phyloP scores from a whole-genome alignment of 2,113 vertebrate species.

The Xiphophorus hellerii region DNA sequence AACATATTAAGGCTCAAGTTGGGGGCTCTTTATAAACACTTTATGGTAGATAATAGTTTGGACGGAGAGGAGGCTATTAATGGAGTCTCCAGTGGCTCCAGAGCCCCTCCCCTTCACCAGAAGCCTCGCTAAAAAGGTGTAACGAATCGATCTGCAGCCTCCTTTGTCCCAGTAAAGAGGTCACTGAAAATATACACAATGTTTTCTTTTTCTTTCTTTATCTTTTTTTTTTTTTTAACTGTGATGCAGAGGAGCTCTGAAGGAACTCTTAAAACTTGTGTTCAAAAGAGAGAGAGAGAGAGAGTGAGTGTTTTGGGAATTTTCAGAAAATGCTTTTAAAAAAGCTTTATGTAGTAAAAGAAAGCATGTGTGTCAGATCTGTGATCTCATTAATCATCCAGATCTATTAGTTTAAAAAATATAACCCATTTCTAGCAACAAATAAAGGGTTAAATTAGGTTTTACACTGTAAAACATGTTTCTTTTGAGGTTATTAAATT shows the following conservation, averaged over 20 bases:
- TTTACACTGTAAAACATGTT: not conserved
- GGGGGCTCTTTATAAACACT: slow-evolving; percentile 76
- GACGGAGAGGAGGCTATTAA: slow-evolving; percentile 69
- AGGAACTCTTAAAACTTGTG: not conserved
- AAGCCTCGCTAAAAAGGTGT: slow-evolving; percentile 91
- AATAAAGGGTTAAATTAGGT: not conserved
- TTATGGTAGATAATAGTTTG: slow-evolving; percentile 73
- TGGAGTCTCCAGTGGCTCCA: slow-evolving; percentile 70
- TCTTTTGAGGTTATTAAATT: not conserved
- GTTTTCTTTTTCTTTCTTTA: not conserved
- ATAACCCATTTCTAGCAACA: not conserved
- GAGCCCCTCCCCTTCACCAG: slow-evolving; percentile 94
- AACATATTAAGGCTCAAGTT: slow-evolving; percentile 45
- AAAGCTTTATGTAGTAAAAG: not conserved
- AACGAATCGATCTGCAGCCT: slow-evolving; percentile 91
- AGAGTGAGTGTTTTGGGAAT: not conserved
- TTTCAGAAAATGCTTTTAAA: not conserved
- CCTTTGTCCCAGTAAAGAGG: slow-evolving; percentile 69
- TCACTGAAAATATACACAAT: slow-evolving; percentile 51
- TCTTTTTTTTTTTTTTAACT: slow-evolving; percentile 24
- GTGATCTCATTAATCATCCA: not conserved
- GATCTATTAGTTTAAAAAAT: not conserved
- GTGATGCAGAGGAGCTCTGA: not conserved
- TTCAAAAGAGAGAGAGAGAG: not conserved
- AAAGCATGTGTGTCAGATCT: not conserved